Base-by-base conservation (phyloP, 2,888 invertebrate species). In the Blomia tropicalis region DNA sequence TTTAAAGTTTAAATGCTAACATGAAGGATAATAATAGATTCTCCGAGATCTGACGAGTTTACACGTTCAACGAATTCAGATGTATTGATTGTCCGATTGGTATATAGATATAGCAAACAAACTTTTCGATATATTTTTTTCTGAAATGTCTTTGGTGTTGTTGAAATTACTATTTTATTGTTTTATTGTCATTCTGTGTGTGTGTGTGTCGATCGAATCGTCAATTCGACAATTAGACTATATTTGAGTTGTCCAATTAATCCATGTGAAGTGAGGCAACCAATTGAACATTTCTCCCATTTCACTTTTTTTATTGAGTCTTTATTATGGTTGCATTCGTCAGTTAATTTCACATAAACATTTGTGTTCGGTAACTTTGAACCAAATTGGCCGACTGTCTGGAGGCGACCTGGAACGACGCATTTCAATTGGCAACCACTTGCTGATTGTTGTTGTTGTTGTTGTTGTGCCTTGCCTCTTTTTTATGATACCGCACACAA, bases 181-280 rank as follows among this genome's bases (percentile, higher is more conserved):
- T 7, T n/a, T n/a, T n/a, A n/a, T n/a, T n/a, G n/a, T n/a, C n/a
- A n/a, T n/a, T n/a, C n/a, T n/a, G n/a, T n/a, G n/a, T n/a, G n/a
- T n/a, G n/a, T n/a, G n/a, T n/a, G n/a, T n/a, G n/a, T n/a, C n/a
- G n/a, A n/a, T 47, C 14, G 7, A 47, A 11, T 47, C 51, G 22
- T 11, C 51, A 47, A 47, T 47, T 47, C 23, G 51, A 47, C 51
- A 47, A 47, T 47, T 47, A 47, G 51, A 47, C 51, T 11, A 47
- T n/a, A n/a, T n/a, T 47, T 47, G 51, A 14, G 7, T 27, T 22
- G 51, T 7, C 51, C 51, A 47, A 47, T 47, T 47, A 47, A n/a
- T 47, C 7, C n/a, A n/a, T 41, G 41, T 17, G 41, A n/a, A n/a
- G 14, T 41, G 14, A 41, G 41, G 14, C n/a, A n/a, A n/a, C n/a